Conservation (phyloP, 2,888 invertebrate species). For the Epirrhoe tristata region DNA sequence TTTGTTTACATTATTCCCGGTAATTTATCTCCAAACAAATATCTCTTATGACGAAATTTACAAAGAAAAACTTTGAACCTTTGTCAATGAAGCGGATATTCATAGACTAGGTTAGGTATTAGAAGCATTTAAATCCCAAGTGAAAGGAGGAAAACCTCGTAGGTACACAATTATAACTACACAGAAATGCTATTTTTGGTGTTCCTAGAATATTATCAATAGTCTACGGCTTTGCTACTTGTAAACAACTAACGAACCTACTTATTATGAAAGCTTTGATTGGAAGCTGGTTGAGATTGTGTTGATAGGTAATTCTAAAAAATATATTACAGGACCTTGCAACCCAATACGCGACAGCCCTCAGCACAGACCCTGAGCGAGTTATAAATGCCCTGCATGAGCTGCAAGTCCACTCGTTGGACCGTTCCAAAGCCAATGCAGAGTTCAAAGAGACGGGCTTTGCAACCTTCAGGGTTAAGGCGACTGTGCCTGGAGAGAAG, state of each 20-base stretch:
- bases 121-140: background rate
- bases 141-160: background rate
- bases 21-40: background rate
- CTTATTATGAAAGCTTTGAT: too few species aligned
- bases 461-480: conserved; percentile 90
- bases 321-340: conserved; percentile 86
- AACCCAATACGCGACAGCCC: conserved; percentile 80
- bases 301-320: background rate
- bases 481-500: conserved; percentile 82
- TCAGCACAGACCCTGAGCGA: conserved; percentile 81
- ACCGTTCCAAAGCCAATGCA: conserved; percentile 89
- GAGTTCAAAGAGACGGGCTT: conserved; percentile 89
- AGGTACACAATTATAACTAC: background rate
- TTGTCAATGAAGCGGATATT: background rate
- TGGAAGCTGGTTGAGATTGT: background rate
- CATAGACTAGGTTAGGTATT: background rate
- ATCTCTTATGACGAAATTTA: background rate
- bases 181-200: background rate
- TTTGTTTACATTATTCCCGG: conserved; percentile 12
- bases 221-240: too few species aligned
- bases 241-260: too few species aligned
- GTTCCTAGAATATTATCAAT: background rate
- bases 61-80: background rate
- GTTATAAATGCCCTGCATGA: conserved; percentile 85
- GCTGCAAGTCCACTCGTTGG: conserved; percentile 89